Base-by-base conservation (phyloP, 1,140 invertebrate species). In the Tetragnatha versicolor region DNA sequence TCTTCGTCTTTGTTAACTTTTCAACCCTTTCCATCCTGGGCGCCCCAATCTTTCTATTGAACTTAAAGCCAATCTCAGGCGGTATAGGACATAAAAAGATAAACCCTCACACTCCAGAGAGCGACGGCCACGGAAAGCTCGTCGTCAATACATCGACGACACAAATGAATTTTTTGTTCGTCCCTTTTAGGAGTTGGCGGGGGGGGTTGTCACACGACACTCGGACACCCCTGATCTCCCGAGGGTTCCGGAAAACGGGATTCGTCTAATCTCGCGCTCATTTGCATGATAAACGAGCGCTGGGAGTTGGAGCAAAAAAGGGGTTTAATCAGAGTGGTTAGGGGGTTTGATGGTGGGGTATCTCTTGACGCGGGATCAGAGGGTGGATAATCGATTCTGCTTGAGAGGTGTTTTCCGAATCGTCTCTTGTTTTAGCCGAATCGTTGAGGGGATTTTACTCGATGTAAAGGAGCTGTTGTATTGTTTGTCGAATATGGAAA, bases 281-380 rank as follows among this genome's bases (percentile, higher is more conserved):
- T 55, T 55, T 55, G 51, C 51, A 55, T 55, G 51, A 55, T 55
- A 55, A 25, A 55, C 27, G 51, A 55, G 25, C 10, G 25, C 10
- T 20, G 51, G n/a, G 51, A 55, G 25, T 20, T 47, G 20, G 42
- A n/a, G 51, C n/a, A 20, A 55, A 45, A n/a, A 45, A 12, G n/a
- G n/a, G n/a, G n/a, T n/a, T n/a, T n/a, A n/a, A n/a, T n/a, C n/a
- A n/a, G n/a, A n/a, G n/a, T n/a, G n/a, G 42, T 12, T 17, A 47
- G 20, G 20, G 20, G 42, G 42, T 47, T 47, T 47, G 20, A 47
- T 17, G 42, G 12, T 47, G 3, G 42, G 42, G 20, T 47, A 12
- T 47, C 42, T 47, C 12, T 17, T 47, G 12, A 47, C 42, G 12
- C 20, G 12, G 42, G 20, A 20, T 47, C n/a, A 17, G 42, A 47